These are phyloP conservation scores for Xestia ashworthii DNA, from an alignment of 2,888 invertebrate genomes.

Conservation along the genomic window DNA sequence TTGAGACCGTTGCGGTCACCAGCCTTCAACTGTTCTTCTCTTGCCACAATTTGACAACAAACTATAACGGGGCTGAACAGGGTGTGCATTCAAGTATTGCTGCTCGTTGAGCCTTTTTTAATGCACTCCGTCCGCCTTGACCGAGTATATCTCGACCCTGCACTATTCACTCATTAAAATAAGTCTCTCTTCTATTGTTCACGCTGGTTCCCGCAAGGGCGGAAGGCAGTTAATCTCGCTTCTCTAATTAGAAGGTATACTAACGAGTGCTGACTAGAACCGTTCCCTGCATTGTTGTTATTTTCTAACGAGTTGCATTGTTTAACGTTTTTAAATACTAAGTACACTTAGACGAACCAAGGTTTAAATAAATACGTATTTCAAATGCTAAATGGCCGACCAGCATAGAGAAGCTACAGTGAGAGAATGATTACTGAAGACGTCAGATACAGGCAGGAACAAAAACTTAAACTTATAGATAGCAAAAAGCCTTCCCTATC, in stretches of 20 bases:
- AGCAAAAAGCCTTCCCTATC: background rate
- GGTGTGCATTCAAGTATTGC: background rate
- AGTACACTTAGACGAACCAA: conserved; percentile 23
- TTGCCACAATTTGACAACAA: background rate
- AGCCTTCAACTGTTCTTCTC: background rate
- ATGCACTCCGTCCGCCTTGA: conserved; percentile 76
- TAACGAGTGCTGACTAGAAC: conserved; percentile 70
- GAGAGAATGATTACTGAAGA: conserved; percentile 5
- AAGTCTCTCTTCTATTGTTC: conserved; percentile 76
- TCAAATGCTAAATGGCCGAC: background rate
- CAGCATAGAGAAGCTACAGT: background rate
- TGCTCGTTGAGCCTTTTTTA: background rate
- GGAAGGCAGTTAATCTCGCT: conserved; percentile 76
- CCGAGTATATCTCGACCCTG: conserved; percentile 76
- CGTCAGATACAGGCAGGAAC: background rate
- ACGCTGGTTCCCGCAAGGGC: conserved; percentile 69
- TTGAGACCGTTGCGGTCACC: background rate
- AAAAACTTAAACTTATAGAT: background rate
- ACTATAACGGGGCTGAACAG: background rate
- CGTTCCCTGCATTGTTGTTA: conserved; percentile 76
- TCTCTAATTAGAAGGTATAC: conserved; percentile 75
- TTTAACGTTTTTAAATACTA: conserved; percentile 66
- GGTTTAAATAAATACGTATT: conserved; percentile 20
- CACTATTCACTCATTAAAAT: conserved; percentile 73
- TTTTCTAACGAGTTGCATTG: conserved; percentile 73